Conservation (phyloP, 2,113 vertebrate species). For the Oncorhynchus masou region DNA sequence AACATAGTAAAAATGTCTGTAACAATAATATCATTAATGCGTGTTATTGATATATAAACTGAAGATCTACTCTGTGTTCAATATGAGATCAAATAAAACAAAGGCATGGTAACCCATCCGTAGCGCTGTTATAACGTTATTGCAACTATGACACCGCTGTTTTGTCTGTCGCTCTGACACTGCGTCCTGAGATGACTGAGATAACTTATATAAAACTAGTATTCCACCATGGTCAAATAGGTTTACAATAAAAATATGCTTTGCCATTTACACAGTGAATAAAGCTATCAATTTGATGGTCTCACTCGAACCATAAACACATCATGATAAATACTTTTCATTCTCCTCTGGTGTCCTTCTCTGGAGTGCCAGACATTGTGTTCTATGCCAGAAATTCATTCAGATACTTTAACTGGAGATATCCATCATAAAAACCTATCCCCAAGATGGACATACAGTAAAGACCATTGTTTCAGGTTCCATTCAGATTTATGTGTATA, state of each 20-base stretch:
- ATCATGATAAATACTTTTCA: conserved; percentile 64
- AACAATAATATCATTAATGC: background rate
- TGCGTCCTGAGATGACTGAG: background rate
- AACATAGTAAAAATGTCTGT: background rate
- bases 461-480: conserved; percentile 17
- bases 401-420: conserved; percentile 58
- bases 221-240: background rate
- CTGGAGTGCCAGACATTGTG: conserved; percentile 13
- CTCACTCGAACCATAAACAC: background rate
- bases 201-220: background rate
- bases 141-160: background rate
- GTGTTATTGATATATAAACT: background rate
- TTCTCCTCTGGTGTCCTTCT: conserved; percentile 24
- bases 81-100: background rate
- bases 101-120: background rate
- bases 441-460: conserved; percentile 41
- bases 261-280: background rate
- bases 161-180: background rate
- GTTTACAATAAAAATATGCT: no score
- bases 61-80: background rate
- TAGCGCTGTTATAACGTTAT: background rate
- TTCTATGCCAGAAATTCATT: conserved; percentile 26
- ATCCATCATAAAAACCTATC: conserved; percentile 46
- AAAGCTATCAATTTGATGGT: background rate
- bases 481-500: conserved; percentile 23